phyloP scores from a whole-genome alignment of 2,797 vertebrate genomes.

The Darevskia mixta region DNA sequence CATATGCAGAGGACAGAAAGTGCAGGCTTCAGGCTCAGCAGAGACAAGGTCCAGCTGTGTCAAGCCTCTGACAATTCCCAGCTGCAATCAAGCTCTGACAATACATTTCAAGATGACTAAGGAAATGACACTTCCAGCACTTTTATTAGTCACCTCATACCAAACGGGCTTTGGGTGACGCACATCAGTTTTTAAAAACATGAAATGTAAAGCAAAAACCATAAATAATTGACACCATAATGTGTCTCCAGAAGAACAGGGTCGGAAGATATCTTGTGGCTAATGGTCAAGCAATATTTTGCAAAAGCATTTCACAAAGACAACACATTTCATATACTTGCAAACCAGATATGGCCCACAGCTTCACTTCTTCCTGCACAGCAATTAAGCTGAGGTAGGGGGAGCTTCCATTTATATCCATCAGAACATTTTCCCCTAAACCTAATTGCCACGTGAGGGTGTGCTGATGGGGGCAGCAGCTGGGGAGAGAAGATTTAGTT shows the following conservation, averaged over 20 bases:
- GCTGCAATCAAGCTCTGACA: too few relatives aligned
- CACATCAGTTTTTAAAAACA: too few relatives aligned
- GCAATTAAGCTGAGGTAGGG: neutral
- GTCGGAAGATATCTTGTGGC: neutral
- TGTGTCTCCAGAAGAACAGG: accelerated
- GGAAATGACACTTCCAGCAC: too few relatives aligned
- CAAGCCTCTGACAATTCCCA: too few relatives aligned
- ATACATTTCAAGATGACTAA: too few relatives aligned
- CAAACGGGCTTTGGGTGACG: too few relatives aligned
- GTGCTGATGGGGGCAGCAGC: neutral
- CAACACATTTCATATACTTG: neutral
- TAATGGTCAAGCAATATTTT: neutral
- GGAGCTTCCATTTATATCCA: neutral
- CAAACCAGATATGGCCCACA: too few relatives aligned
- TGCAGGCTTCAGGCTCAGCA: too few relatives aligned
- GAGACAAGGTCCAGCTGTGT: too few relatives aligned
- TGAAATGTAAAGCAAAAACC: too few relatives aligned
- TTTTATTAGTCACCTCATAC: too few relatives aligned
- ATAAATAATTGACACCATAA: neutral
- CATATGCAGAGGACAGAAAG: too few relatives aligned
- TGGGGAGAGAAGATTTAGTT: neutral
- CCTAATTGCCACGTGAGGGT: neutral
- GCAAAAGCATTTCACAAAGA: neutral
- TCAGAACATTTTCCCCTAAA: neutral
- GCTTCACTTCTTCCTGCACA: neutral